These are phyloP conservation scores for Brachionus asplanchnoidis DNA, from an alignment of 1,140 invertebrate genomes.

Conservation along the genomic window DNA sequence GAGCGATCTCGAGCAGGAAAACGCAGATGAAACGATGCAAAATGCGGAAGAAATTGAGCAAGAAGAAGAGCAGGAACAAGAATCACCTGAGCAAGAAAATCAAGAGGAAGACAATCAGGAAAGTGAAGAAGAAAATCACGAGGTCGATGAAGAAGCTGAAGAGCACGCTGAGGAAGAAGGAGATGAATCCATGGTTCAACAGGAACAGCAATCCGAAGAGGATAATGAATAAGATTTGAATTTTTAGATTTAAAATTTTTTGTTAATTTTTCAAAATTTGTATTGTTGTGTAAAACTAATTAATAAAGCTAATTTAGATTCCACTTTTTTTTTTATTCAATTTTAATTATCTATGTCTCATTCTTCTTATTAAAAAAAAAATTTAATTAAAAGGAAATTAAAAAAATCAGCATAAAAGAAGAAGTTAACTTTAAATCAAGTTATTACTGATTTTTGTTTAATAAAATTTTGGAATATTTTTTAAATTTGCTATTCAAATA, in stretches of 20 bases:
- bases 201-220: not conserved
- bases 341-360: not conserved
- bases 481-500: no score
- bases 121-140: not conserved
- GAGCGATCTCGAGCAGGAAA: slow-evolving; percentile 46
- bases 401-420: no score
- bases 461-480: no score
- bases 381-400: no score
- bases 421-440: no score
- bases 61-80: not conserved
- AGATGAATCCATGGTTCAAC: not conserved
- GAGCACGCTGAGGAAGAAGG: not conserved
- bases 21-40: slow-evolving; percentile 42
- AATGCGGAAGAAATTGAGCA: slow-evolving; percentile 43
- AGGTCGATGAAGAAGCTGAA: not conserved
- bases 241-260: not conserved
- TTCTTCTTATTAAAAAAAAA: no score
- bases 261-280: not conserved
- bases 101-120: not conserved
- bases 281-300: not conserved
- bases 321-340: not conserved
- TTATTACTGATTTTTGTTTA: no score
- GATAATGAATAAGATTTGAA: not conserved
- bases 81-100: not conserved
- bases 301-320: not conserved